These are phyloP conservation scores for Parambassis ranga DNA, from an alignment of 2,797 vertebrate genomes.

Conservation along the genomic window DNA sequence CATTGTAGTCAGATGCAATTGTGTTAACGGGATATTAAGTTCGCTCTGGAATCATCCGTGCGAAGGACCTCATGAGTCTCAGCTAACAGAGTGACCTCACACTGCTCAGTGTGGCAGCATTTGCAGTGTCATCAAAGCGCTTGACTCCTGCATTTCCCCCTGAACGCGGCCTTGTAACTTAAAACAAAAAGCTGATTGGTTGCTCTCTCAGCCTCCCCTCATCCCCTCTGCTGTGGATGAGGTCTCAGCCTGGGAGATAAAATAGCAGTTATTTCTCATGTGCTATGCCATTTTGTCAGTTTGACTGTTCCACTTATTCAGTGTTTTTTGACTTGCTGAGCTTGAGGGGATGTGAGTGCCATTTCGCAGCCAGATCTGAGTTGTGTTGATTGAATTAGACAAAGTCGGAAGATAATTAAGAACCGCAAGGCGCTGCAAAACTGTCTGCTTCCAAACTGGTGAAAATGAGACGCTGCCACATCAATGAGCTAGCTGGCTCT, in stretches of 20 bases:
- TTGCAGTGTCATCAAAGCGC: constrained; percentile 69
- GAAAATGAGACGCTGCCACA: constrained; percentile 82
- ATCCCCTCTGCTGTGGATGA: constrained; percentile 46
- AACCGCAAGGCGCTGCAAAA: constrained; percentile 82
- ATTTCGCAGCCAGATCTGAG: constrained; percentile 81
- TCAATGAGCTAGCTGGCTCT: constrained; percentile 76
- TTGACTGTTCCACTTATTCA: constrained; percentile 78
- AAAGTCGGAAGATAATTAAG: constrained; percentile 85
- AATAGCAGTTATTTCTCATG: constrained; percentile 76
- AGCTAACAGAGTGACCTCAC: constrained; percentile 57
- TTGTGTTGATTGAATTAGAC: constrained; percentile 86
- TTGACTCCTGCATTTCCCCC: constrained; percentile 38
- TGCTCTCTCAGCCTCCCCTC: constrained; percentile 34
- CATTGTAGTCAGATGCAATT: constrained; percentile 2
- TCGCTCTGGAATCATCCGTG: constrained; percentile 35
- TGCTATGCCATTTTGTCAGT: constrained; percentile 78
- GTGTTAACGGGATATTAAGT: constrained; percentile 40
- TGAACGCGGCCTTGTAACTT: constrained; percentile 55
- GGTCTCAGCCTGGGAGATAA: constrained; percentile 71
- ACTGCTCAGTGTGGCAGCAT: constrained; percentile 50
- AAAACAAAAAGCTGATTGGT: constrained; percentile 69
- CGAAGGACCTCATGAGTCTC: constrained; percentile 19
- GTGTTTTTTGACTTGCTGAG: constrained; percentile 75
- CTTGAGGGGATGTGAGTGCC: constrained; percentile 77
- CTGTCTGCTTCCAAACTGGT: constrained; percentile 81